Evolutionary conservation across 2,113 vertebrate genomes (phyloP), one percentile per base, ranked within the genome.

Genomic region (Heterocephalus glaber): DNA sequence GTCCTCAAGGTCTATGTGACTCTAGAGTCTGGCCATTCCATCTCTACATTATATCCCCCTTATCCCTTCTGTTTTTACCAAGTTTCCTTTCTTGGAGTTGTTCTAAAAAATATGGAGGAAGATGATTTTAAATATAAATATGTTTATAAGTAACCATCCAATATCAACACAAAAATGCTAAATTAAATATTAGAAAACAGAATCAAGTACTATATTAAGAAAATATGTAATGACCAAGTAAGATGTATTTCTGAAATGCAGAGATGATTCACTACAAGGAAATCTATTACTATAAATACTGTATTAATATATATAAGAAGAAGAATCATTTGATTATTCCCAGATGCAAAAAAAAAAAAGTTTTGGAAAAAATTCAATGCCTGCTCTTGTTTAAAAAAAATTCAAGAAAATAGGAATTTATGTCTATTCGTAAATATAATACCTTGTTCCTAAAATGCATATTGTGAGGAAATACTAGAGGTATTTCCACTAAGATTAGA

Each of bases 101-200:
- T 65, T 92, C 24, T 95, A 66, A 65, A 66, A 61, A 49, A 24
- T 65, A 30, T 5, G 28, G 26, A 61, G n/a, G 12, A 83, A 95
- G 7, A 24, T 22, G 17, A 92, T 56, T 49, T 35, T 79, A 86
- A 76, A 41, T 44, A 24, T 63, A 74, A 90, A 72, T 77, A 72
- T 26, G 22, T 87, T 88, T 61, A 54, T 3, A 86, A 89, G n/a
- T 14, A 74, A 30, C 65, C 14, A 74, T 47, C 47, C 63, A 47
- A 30, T 54, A 79, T 26, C 47, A 87, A 28, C 60, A 54, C 2
- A 61, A 93, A 88, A 84, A 86, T 44, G 9, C 4, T 35, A 82
- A 26, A 47, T 85, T 95, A 87, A 85, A 61, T 33, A 70, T 91
- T 95, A 82, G 49, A 89, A 92, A 70, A 87, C 26, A 85, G n/a